Percentiles rank a stretch among this genome's conserved stretches.
These are phyloP conservation scores for Steatocranus sp. DNA, from an alignment of 2,797 vertebrate species.

Conservation along the genomic window DNA sequence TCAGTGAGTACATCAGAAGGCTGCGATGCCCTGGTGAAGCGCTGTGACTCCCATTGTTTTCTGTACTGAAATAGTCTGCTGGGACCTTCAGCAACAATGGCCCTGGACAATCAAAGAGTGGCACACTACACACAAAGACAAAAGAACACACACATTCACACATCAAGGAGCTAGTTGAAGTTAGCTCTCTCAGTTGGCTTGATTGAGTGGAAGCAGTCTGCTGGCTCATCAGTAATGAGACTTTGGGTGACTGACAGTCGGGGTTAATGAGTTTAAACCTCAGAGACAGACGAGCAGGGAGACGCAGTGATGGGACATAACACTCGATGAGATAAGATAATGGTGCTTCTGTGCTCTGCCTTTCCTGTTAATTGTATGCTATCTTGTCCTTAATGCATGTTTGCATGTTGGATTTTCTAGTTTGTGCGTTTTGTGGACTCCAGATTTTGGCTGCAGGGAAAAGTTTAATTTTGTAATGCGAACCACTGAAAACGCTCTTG, in stretches of 20 bases:
- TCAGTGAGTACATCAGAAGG: slow-evolving; percentile 36
- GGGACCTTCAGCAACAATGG: slow-evolving; percentile 52
- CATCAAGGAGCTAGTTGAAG: background rate
- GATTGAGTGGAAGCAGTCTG: background rate
- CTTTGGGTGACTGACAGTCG: background rate
- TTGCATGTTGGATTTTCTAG: background rate
- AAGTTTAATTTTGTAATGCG: background rate
- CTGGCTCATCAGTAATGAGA: slow-evolving; percentile 22
- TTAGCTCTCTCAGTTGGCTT: background rate
- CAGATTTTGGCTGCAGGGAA: background rate
- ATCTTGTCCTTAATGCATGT: background rate
- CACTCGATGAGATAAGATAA: slow-evolving; percentile 40
- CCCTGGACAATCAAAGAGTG: slow-evolving; percentile 44
- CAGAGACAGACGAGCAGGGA: background rate
- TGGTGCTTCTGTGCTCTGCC: slow-evolving; percentile 17
- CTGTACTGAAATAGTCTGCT: slow-evolving; percentile 40
- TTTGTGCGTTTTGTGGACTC: background rate
- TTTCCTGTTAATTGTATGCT: slow-evolving; percentile 7
- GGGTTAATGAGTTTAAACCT: slow-evolving; percentile 52
- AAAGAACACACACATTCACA: background rate
- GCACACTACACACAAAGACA: background rate
- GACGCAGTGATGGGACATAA: background rate
- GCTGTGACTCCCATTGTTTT: slow-evolving; percentile 48
- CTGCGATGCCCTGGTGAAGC: slow-evolving; percentile 18
- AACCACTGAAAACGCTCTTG: background rate